A percentile compares a stretch with the other conserved stretches of the same genome.
Conservation (phyloP, 2,888 invertebrate species). For the Pegoplata infirma region DNA sequence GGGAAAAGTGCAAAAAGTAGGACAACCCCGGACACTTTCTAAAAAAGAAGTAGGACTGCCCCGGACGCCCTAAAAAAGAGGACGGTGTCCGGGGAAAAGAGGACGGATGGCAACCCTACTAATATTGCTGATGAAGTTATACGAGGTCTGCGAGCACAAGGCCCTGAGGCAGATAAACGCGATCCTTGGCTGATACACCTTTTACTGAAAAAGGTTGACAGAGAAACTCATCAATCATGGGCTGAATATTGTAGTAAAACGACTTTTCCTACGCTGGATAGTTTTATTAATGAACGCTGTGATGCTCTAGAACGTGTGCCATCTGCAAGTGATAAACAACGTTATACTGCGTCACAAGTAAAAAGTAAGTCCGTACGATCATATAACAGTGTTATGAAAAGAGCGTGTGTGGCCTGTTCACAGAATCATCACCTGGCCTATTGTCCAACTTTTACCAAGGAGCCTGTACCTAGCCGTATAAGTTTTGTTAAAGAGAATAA, state of each 20-base stretch:
- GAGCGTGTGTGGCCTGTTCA: background rate
- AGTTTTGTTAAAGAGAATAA: background rate
- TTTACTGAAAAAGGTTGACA: constrained; percentile 27
- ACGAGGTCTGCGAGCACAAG: constrained; percentile 17
- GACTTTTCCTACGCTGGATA: constrained; percentile 9
- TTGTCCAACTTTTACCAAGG: background rate
- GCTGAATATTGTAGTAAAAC: constrained; percentile 13
- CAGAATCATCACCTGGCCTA: background rate
- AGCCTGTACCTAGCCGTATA: background rate
- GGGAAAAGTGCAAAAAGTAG: too few species aligned
- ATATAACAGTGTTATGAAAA: background rate
- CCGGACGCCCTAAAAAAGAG: too few species aligned
- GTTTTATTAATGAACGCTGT: constrained; percentile 21
- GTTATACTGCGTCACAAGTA: background rate
- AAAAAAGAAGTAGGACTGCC: too few species aligned
- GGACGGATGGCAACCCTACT: too few species aligned
- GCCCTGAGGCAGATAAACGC: constrained; percentile 3
- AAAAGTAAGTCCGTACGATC: background rate
- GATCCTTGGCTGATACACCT: constrained; percentile 36
- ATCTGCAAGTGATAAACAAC: background rate
- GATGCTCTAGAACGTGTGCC: background rate
- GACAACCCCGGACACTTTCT: too few species aligned
- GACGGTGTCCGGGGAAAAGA: too few species aligned
- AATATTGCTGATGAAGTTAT: constrained; percentile 34
- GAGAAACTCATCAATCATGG: constrained; percentile 27